Percentiles rank a stretch among this genome's conserved stretches.
Evolutionary conservation across 2,888 invertebrate genomes (phyloP).

Genomic region (Drosophila kambysellisi): DNA sequence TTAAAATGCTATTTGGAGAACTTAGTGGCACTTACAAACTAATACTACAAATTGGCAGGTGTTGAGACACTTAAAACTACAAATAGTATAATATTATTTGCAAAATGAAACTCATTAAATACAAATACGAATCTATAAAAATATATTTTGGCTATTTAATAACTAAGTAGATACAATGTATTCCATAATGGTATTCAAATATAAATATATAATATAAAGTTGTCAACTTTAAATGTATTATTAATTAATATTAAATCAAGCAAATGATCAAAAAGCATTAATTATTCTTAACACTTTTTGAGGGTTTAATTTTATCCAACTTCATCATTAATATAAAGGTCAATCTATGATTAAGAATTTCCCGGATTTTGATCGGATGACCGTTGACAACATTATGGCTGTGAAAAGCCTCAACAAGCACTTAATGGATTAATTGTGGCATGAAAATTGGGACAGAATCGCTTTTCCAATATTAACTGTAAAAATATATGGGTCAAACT

Average conservation of each 20-base stretch:
- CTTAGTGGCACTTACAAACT: constrained; percentile 24
- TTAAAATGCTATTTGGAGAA: background rate
- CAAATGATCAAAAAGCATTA: no score
- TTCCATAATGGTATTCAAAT: background rate
- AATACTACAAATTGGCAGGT: background rate
- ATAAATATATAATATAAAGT: no score
- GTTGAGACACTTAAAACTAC: constrained; percentile 12
- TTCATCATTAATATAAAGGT: background rate
- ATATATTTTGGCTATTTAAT: background rate
- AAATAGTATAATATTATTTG: constrained; percentile 1
- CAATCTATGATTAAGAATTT: background rate
- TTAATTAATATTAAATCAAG: no score
- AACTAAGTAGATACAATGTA: background rate
- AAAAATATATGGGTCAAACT: background rate
- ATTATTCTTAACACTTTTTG: background rate
- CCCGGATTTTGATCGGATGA: background rate
- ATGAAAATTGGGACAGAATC: background rate
- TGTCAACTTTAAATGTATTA: background rate
- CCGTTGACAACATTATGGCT: background rate
- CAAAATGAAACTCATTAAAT: background rate
- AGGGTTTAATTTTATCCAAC: background rate
- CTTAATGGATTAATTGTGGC: background rate
- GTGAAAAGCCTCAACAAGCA: background rate
- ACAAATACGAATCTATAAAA: background rate
- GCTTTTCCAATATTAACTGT: background rate